Percentiles rank a stretch among this genome's conserved stretches.
Conservation (phyloP, 1,140 invertebrate genomes). For the Wasmannia auropunctata region DNA sequence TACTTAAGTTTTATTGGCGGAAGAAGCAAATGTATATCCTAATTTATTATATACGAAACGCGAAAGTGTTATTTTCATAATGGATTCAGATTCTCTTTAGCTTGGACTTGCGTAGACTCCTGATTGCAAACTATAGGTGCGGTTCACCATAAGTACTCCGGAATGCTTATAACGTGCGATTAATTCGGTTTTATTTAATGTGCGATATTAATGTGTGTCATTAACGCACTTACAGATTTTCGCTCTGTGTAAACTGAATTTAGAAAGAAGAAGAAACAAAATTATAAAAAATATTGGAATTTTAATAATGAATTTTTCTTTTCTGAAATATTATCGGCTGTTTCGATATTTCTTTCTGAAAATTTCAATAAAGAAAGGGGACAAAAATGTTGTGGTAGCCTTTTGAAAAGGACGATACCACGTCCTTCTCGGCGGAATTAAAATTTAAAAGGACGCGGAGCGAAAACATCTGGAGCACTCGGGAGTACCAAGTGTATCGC, state of each 20-base stretch:
- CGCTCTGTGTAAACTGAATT: neutral
- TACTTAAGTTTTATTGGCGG: neutral
- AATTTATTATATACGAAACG: constrained; percentile 6
- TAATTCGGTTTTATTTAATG: neutral
- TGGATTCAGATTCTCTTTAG: neutral
- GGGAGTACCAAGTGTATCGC: neutral
- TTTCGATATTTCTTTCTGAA: neutral
- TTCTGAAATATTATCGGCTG: neutral
- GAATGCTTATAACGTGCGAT: neutral
- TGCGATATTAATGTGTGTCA: neutral
- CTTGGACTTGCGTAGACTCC: constrained; percentile 7
- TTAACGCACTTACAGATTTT: neutral
- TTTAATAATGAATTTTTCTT: neutral
- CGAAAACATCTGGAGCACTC: neutral
- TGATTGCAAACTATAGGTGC: neutral
- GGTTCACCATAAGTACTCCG: neutral
- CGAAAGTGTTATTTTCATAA: neutral
- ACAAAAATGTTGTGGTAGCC: neutral
- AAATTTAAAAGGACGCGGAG: neutral
- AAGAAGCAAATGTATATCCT: neutral
- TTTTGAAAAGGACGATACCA: neutral
- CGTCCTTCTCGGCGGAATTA: neutral
- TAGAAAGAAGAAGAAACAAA: neutral
- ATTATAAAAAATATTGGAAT: neutral
- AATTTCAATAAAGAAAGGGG: neutral